Evolutionary conservation across 2,797 vertebrate species (phyloP).

Genomic region (Bovichtus variegatus): DNA sequence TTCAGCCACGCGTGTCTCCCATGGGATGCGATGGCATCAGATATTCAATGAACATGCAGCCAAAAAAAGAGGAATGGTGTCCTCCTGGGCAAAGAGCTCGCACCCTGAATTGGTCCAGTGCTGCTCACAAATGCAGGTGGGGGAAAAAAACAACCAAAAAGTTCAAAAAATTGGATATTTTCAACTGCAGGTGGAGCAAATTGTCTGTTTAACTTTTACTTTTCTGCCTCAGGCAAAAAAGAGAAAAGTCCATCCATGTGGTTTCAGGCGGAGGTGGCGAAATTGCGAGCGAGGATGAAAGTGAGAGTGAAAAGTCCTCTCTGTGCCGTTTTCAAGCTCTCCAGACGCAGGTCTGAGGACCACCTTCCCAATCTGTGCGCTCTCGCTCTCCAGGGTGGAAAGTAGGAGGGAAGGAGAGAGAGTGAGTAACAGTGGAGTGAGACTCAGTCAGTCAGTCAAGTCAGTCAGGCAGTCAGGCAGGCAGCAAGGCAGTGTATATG

Average conservation of each 20-base stretch:
- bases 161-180: slow-evolving; percentile 46
- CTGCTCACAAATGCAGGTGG: slow-evolving; percentile 66
- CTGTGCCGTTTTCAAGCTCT: slow-evolving; percentile 79
- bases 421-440: slow-evolving; percentile 71
- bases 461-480: slow-evolving; percentile 65
- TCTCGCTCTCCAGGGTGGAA: slow-evolving; percentile 84
- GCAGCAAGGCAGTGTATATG: slow-evolving; percentile 71
- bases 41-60: slow-evolving; percentile 72
- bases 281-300: slow-evolving; percentile 40
- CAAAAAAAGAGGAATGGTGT: slow-evolving; percentile 65
- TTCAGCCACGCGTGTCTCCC: slow-evolving; percentile 83
- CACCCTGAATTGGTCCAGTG: slow-evolving; percentile 72
- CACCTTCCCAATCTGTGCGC: slow-evolving; percentile 86
- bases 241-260: slow-evolving; percentile 84
- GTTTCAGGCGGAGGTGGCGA: slow-evolving; percentile 53
- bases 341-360: slow-evolving; percentile 84
- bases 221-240: slow-evolving; percentile 68
- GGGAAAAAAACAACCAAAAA: slow-evolving; percentile 36
- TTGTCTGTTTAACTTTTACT: slow-evolving; percentile 58
- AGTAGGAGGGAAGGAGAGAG: slow-evolving; percentile 86
- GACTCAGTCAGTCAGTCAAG: slow-evolving; percentile 70
- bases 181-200: slow-evolving; percentile 71
- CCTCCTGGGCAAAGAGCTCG: slow-evolving; percentile 65
- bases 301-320: slow-evolving; percentile 70
- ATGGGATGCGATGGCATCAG: slow-evolving; percentile 75